Base-by-base conservation (phyloP, 2,797 vertebrate genomes). In the Leptodactylus fallax region DNA sequence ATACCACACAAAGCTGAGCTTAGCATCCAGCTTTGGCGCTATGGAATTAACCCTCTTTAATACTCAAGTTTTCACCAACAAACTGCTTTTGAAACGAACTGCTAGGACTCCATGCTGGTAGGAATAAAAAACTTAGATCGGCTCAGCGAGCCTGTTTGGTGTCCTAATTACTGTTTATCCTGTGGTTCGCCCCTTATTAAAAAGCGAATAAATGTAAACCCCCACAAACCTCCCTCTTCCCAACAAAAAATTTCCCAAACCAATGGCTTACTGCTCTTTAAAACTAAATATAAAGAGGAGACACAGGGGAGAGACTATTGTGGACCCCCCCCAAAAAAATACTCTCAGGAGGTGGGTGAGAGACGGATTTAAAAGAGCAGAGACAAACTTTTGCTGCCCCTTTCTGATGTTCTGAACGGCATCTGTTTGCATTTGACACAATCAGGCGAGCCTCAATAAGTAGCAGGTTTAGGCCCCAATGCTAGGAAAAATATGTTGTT, bases 151-250 rank as follows among this genome's bases (percentile, higher is more conserved):
- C 93, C 92, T 92, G 91, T 93, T 94, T 95, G 94, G 94, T 93
- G 95, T 94, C 92, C 93, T 96, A 96, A 95, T 96, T 95, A 95
- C 94, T 96, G 95, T 95, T 95, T 95, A 95, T 94, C 94, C 93
- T 95, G 93, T 93, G 94, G 95, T 95, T 95, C 95, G 95, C 93
- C 94, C 95, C 95, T 93, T 95, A 95, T 95, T 96, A 95, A 95
- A 94, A 95, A 95, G 94, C 94, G 94, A 96, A 95, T 84, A 74
- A 79, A 88, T 79, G 23, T 61, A 81, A 65, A 56, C 74, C 85
- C 60, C 81, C 71, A 83, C 81, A 83, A 77, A 79, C 49, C 49
- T 81, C 69, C 82, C 65, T 79, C 27, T 63, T 55, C 45, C 65
- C 23, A 17, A 27, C 17, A 72, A 27, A 36, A 58, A 72, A 47